Percentiles rank a stretch among this genome's conserved stretches.
These are phyloP conservation scores for Zaprionus nigranus DNA, from an alignment of 1,140 invertebrate species.

Conservation along the genomic window DNA sequence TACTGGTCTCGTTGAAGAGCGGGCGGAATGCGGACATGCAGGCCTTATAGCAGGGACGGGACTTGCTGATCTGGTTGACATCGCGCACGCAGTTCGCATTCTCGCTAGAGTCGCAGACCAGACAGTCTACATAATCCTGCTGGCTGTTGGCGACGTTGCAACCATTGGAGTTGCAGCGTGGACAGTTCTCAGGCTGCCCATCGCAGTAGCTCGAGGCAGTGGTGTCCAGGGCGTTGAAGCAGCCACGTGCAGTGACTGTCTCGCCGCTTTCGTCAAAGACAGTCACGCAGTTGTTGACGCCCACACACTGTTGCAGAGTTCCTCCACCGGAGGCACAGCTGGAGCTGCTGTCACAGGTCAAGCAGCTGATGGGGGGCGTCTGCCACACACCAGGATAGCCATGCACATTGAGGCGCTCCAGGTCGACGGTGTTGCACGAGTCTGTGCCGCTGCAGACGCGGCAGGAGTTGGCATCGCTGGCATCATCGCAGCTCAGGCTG, in stretches of 20 bases:
- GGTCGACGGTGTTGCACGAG: conserved; percentile 69
- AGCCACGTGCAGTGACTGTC: conserved; percentile 61
- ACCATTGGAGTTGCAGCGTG: conserved; percentile 78
- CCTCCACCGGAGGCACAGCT: conserved; percentile 43
- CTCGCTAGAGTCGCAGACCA: conserved; percentile 65
- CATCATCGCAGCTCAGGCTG: conserved; percentile 57
- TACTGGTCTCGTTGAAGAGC: conserved; percentile 40
- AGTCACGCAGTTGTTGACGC: conserved; percentile 68
- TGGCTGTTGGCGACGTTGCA: conserved; percentile 66
- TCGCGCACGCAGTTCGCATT: conserved; percentile 46
- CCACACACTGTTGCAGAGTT: conserved; percentile 33
- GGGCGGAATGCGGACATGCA: conserved; percentile 69
- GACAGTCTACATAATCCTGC: conserved; percentile 61
- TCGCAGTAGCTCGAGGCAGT: conserved; percentile 53
- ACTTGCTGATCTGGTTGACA: conserved; percentile 33
- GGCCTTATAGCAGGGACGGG: conserved; percentile 59
- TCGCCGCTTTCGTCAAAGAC: conserved; percentile 57
- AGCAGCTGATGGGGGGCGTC: conserved; percentile 59
- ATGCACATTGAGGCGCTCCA: conserved; percentile 47
- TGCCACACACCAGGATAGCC: conserved; percentile 74
- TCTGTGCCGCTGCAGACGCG: conserved; percentile 53
- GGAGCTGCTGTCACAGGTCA: conserved; percentile 39
- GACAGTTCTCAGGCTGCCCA: conserved; percentile 50
- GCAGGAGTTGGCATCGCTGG: conserved; percentile 56
- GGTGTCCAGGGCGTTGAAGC: conserved; percentile 36